phyloP scores from a whole-genome alignment of 2,888 invertebrate genomes.

The Phymatocera aterrima region DNA sequence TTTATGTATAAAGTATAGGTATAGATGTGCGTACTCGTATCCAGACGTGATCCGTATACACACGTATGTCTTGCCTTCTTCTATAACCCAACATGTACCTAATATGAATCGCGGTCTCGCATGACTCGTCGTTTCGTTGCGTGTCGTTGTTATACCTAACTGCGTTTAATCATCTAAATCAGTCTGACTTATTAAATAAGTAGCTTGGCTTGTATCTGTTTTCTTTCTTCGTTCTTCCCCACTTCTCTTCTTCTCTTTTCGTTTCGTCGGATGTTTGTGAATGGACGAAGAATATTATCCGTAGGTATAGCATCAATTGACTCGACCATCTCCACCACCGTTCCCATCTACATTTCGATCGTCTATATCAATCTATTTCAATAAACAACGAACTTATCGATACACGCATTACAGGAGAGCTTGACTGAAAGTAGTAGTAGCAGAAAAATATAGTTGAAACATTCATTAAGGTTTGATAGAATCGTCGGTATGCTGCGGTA shows the following conservation, averaged over 20 bases:
- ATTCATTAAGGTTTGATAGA: neutral
- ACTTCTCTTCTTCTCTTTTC: neutral
- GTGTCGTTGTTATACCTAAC: constrained; percentile 34
- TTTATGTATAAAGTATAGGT: too few relatives aligned
- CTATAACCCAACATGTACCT: neutral
- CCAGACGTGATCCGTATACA: neutral
- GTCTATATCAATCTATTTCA: neutral
- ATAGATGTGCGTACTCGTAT: too few relatives aligned
- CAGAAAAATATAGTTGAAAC: neutral
- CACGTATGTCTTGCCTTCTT: neutral
- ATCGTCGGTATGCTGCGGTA: neutral
- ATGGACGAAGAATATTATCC: neutral
- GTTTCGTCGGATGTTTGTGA: neutral
- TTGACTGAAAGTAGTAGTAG: neutral
- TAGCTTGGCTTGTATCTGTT: neutral
- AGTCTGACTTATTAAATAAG: constrained; percentile 34
- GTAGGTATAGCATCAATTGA: constrained; percentile 27
- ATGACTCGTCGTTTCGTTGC: constrained; percentile 35
- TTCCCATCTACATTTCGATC: neutral
- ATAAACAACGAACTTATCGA: neutral
- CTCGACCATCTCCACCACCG: neutral
- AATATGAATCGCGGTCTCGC: constrained; percentile 19
- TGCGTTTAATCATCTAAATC: constrained; percentile 34
- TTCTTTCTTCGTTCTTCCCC: neutral
- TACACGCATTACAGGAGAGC: neutral